Percentiles rank a stretch among this genome's conserved stretches.
Evolutionary conservation across 2,113 vertebrate species (phyloP).

Genomic region (Sialia sialis): DNA sequence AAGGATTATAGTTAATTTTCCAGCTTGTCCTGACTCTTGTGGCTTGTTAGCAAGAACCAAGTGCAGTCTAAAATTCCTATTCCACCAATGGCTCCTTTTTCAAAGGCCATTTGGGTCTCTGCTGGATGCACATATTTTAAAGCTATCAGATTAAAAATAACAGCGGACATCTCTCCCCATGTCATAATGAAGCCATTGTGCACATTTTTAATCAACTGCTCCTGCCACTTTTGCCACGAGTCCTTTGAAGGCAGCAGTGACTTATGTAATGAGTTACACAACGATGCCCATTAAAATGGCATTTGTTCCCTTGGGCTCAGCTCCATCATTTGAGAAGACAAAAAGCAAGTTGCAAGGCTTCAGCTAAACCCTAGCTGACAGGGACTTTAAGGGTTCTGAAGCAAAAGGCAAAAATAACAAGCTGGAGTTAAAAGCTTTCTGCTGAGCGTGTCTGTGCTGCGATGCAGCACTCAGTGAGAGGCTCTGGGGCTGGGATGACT

Average conservation of each 20-base stretch:
- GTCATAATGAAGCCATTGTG: conserved; percentile 43
- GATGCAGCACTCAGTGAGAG: accelerated
- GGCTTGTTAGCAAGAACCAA: background rate
- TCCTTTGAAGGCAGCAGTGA: conserved; percentile 49
- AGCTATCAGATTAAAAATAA: conserved; percentile 48
- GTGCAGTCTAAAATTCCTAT: background rate
- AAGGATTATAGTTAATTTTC: background rate
- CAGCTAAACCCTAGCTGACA: conserved; percentile 39
- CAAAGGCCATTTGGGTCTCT: conserved; percentile 6
- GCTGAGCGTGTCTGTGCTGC: background rate
- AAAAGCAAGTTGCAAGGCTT: conserved; percentile 41
- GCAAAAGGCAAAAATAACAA: conserved; percentile 50
- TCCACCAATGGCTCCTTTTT: background rate
- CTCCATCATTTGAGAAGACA: conserved; percentile 56
- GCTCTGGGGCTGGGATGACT: background rate
- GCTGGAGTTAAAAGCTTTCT: background rate
- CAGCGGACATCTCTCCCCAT: background rate
- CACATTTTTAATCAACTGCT: conserved; percentile 44
- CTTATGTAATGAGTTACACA: conserved; percentile 65
- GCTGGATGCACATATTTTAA: conserved; percentile 40
- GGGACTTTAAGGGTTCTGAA: conserved; percentile 19
- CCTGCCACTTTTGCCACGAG: conserved; percentile 16
- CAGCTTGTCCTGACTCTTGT: background rate
- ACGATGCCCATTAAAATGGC: conserved; percentile 59
- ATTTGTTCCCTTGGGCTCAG: conserved; percentile 52